These are phyloP conservation scores for Cheiracanthium punctorium DNA, from an alignment of 2,888 invertebrate genomes.

Conservation along the genomic window DNA sequence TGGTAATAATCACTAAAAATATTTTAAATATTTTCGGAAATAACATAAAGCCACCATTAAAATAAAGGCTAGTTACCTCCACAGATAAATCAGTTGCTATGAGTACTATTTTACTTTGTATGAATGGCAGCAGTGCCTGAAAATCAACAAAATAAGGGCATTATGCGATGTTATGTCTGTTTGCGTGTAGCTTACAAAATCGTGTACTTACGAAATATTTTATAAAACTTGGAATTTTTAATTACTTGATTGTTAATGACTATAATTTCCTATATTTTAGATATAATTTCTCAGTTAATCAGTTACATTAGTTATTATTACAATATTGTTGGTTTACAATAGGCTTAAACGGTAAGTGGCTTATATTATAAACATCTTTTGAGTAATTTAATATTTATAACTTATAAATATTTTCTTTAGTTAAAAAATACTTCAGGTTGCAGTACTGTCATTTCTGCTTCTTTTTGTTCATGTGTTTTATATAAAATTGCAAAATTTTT, in stretches of 20 bases:
- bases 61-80: no score
- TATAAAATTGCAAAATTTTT: no score
- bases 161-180: constrained; percentile 43
- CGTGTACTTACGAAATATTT: not conserved
- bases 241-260: not conserved
- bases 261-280: not conserved
- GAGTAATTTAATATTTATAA: no score
- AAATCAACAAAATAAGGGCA: constrained; percentile 69
- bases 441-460: no score
- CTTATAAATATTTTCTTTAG: no score
- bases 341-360: not conserved
- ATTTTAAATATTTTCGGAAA: no score
- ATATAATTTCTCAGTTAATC: not conserved
- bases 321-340: not conserved
- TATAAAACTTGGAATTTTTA: not conserved
- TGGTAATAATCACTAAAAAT: no score
- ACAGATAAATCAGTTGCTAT: no score
- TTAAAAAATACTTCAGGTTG: no score
- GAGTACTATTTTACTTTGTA: not conserved
- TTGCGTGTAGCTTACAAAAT: constrained; percentile 34
- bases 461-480: no score
- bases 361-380: no score
- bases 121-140: constrained; percentile 34
- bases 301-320: not conserved
- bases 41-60: no score